Conservation (phyloP, 2,888 invertebrate species). For the Helicoverpa assulta region DNA sequence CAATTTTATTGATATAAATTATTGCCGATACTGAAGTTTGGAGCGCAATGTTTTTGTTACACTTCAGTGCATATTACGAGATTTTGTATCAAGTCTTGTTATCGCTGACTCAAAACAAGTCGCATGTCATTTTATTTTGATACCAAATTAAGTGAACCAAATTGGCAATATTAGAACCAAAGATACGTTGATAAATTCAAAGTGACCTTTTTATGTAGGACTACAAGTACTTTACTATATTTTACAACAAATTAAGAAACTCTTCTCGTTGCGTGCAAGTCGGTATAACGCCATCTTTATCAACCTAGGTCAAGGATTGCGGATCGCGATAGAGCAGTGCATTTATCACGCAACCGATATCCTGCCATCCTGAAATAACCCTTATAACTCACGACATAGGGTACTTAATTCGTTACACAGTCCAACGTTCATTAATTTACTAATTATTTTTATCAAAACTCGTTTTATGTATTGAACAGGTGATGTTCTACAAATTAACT, state of each 20-base stretch:
- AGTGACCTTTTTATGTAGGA: slow-evolving; percentile 40
- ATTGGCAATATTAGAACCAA: slow-evolving; percentile 8
- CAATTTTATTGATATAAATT: slow-evolving; percentile 22
- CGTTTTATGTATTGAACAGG: slow-evolving; percentile 48
- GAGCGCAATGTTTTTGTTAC: not conserved
- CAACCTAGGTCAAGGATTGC: slow-evolving; percentile 77
- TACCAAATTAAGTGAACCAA: slow-evolving; percentile 5
- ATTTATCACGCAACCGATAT: slow-evolving; percentile 60
- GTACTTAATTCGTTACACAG: slow-evolving; percentile 9
- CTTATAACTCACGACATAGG: not conserved
- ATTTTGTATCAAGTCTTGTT: too few relatives aligned
- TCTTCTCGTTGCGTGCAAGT: slow-evolving; percentile 56
- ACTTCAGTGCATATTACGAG: too few relatives aligned
- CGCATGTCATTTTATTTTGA: slow-evolving; percentile 8
- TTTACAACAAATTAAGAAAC: slow-evolving; percentile 47
- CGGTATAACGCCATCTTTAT: slow-evolving; percentile 64
- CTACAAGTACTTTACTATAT: slow-evolving; percentile 14
- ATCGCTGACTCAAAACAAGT: slow-evolving; percentile 7
- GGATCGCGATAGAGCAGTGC: slow-evolving; percentile 66
- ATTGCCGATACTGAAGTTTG: not conserved
- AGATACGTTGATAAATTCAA: slow-evolving; percentile 19
- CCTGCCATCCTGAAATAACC: slow-evolving; percentile 23
- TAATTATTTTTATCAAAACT: slow-evolving; percentile 61
- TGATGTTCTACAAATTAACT: slow-evolving; percentile 36
- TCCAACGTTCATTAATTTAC: slow-evolving; percentile 50